These are phyloP conservation scores for Tragulus kanchil DNA, from an alignment of 2,113 vertebrate genomes.

Conservation along the genomic window DNA sequence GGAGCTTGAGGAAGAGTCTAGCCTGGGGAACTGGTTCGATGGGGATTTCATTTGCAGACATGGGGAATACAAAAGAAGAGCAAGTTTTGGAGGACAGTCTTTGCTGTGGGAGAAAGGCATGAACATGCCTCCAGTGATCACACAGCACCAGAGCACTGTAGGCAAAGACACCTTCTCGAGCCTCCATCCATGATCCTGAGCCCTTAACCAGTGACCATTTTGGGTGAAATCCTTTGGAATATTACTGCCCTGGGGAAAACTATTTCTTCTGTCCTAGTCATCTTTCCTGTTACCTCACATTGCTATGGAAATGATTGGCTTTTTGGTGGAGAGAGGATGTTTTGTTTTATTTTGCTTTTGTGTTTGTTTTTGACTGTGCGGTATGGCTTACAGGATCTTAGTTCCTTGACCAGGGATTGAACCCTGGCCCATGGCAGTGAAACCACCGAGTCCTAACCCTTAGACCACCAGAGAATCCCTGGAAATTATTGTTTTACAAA, in stretches of 20 bases:
- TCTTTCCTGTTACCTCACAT: conserved; percentile 7
- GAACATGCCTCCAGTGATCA: not conserved
- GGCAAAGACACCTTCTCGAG: not conserved
- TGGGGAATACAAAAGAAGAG: conserved; percentile 32
- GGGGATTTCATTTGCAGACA: conserved; percentile 29
- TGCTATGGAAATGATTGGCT: conserved; percentile 6
- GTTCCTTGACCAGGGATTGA: not conserved
- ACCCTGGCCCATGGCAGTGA: not conserved
- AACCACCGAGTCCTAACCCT: not conserved
- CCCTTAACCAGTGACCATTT: not conserved
- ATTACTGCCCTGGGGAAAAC: not conserved
- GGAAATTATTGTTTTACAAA: not conserved
- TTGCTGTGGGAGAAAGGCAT: not conserved
- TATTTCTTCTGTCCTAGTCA: not conserved
- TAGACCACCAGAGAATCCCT: not conserved
- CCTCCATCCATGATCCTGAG: not conserved
- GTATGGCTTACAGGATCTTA: not conserved
- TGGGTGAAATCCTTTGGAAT: not conserved
- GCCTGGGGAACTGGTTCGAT: conserved; percentile 39
- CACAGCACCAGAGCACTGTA: not conserved
- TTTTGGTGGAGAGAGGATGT: not conserved
- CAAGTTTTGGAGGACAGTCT: not conserved
- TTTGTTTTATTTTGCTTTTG: not conserved
- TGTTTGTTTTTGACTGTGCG: not conserved
- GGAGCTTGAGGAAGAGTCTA: conserved; percentile 47